Evolutionary conservation across 2,797 vertebrate genomes (phyloP).

Genomic region (Leptatherina wallacei): DNA sequence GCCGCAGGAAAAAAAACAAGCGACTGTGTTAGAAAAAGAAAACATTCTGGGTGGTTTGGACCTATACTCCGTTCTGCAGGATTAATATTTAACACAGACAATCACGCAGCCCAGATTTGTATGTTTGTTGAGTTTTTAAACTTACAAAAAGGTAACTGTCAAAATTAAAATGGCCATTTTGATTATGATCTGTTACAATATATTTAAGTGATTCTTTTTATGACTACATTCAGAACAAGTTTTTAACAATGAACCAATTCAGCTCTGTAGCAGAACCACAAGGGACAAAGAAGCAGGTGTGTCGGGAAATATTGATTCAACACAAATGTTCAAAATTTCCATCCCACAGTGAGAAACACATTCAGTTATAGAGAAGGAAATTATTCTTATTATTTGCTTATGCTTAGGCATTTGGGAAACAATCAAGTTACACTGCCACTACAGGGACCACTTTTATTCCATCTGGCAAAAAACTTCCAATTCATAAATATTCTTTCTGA

Average conservation of each 20-base stretch:
- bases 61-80: background rate
- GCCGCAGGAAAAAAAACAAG: background rate
- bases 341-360: background rate
- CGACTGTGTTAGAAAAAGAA: background rate
- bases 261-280: conserved; percentile 1
- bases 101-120: background rate
- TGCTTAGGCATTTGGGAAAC: background rate
- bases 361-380: conserved; percentile 3
- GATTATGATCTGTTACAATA: background rate
- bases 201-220: background rate
- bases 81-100: background rate
- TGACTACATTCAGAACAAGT: background rate
- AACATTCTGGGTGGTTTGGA: background rate
- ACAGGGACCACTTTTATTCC: background rate
- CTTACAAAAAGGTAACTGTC: conserved; percentile 3
- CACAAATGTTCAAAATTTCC: background rate
- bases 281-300: conserved; percentile 4
- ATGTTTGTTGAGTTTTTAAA: background rate
- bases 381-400: conserved; percentile 7
- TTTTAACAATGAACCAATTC: background rate
- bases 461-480: conserved; percentile 12
- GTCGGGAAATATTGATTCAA: background rate
- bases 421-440: background rate
- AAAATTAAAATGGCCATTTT: conserved; percentile 14
- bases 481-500: conserved; percentile 3